Evolutionary conservation across 2,113 vertebrate genomes (phyloP).

Genomic region (Lampris megalopsis): DNA sequence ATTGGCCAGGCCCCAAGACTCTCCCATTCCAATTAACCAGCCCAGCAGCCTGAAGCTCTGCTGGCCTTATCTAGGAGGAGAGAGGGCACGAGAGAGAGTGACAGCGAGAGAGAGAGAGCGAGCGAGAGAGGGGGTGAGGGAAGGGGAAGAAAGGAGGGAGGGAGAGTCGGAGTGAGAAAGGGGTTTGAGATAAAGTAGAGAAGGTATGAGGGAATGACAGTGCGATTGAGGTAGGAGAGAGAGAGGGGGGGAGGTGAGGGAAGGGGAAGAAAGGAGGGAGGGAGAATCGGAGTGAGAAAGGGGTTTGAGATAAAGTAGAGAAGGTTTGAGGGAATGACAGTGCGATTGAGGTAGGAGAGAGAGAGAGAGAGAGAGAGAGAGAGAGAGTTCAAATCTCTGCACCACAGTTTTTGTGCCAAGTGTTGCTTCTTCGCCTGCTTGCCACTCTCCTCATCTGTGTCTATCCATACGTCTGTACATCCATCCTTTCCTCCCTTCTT

Average conservation of each 20-base stretch:
- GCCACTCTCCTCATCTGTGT: conserved; percentile 1
- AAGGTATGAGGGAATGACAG: conserved; percentile 30
- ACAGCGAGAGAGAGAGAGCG: background rate
- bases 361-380: conserved; percentile 23
- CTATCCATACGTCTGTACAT: background rate
- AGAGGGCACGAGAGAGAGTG: background rate
- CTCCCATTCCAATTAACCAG: conserved; percentile 77
- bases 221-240: conserved; percentile 2
- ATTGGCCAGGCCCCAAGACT: conserved; percentile 71
- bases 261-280: background rate
- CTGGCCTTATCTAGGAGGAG: conserved; percentile 68
- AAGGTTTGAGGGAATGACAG: conserved; percentile 30
- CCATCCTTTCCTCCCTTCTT: background rate
- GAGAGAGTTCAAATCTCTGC: background rate
- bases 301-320: too few relatives aligned
- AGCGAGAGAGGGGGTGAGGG: background rate
- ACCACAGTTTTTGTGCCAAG: conserved; percentile 5
- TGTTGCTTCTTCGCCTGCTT: conserved; percentile 8
- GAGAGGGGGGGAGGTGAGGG: background rate
- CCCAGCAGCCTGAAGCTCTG: conserved; percentile 73
- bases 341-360: conserved; percentile 23
- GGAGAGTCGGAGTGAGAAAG: too few relatives aligned
- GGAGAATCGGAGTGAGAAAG: too few relatives aligned
- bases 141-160: background rate
- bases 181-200: too few relatives aligned